Conservation (phyloP, 2,797 vertebrate species). For the Malacoctenus gilli region DNA sequence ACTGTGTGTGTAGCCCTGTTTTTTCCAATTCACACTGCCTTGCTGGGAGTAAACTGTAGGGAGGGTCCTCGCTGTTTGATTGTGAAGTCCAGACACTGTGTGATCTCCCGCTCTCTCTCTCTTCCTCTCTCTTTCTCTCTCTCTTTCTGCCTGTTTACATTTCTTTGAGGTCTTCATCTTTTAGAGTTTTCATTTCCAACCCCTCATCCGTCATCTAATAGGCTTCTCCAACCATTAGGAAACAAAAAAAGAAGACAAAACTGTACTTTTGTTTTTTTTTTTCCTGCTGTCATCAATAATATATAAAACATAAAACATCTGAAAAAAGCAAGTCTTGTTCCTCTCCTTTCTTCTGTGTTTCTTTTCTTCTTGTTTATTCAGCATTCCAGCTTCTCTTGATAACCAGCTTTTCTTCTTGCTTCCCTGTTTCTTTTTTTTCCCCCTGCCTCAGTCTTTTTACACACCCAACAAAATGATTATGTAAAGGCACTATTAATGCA, state of each 20-base stretch:
- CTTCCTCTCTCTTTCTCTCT: conserved; percentile 6
- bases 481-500: conserved; percentile 12
- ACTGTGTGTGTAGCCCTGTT: conserved; percentile 59
- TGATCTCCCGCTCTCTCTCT: conserved; percentile 58
- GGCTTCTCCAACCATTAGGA: conserved; percentile 66
- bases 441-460: not conserved
- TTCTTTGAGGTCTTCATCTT: conserved; percentile 64
- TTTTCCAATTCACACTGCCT: conserved; percentile 59
- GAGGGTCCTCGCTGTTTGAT: conserved; percentile 59
- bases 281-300: conserved; percentile 78
- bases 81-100: conserved; percentile 66
- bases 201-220: conserved; percentile 63
- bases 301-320: conserved; percentile 81
- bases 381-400: not conserved
- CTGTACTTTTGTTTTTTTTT: conserved; percentile 67
- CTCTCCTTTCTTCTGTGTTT: conserved; percentile 53
- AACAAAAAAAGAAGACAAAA: conserved; percentile 64
- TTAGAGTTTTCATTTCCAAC: conserved; percentile 65
- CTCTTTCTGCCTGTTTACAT: conserved; percentile 62
- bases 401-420: conserved; percentile 13
- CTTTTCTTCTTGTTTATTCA: conserved; percentile 20
- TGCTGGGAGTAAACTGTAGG: conserved; percentile 53
- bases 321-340: conserved; percentile 61
- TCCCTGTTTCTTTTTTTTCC: conserved; percentile 2
- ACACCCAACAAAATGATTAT: conserved; percentile 21